Base-by-base conservation (phyloP, 1,140 invertebrate species). In the Pteromalus puparum region DNA sequence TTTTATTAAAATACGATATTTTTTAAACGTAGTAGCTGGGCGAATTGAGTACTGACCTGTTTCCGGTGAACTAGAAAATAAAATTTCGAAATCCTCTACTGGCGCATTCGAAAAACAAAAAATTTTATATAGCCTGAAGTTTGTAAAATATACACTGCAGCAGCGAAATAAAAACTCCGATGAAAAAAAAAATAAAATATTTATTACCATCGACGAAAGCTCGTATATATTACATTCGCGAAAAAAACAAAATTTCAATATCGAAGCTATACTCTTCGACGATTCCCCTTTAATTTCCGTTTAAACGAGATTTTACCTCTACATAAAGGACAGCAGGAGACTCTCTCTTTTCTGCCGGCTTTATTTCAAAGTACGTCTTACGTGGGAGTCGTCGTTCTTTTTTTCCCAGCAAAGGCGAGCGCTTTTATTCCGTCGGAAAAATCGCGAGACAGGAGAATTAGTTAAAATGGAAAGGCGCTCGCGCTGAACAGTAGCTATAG, bases 261-360 rank as follows among this genome's bases (percentile, higher is more conserved):
- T 77, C 46, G 75, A 61, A 10, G 26, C 13, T 34, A 9, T 48
- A 21, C 5, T 38, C 12, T 80, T 68, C 34, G 26, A 70, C 34
- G 67, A 80, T 21, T 61, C 53, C 26, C 12, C 42, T 70, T 80
- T 70, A 80, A 70, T 80, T 70, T 70, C 65, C 77, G 77, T 34
- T 42, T 24, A 46, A 24, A 42, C 26, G 77, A 61, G 53, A 61
- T n/a, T 61, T 61, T 7, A 6, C 15, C 21, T 80, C 24, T 13
- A 13, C 12, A n/a, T n/a, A 9, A n/a, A 46, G 26, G 38, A 42
- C 7, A 42, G 65, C 67, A 48, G n/a, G 46, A 28, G 34, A 7
- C 53, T 61, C 53, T n/a, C 53, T n/a, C 48, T 53, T 6, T 61
- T 6, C 5, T 61, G 70, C 46, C 9, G 26, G 15, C 72, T 81